Conservation (phyloP, 2,797 vertebrate species). For the Sciurus carolinensis region DNA sequence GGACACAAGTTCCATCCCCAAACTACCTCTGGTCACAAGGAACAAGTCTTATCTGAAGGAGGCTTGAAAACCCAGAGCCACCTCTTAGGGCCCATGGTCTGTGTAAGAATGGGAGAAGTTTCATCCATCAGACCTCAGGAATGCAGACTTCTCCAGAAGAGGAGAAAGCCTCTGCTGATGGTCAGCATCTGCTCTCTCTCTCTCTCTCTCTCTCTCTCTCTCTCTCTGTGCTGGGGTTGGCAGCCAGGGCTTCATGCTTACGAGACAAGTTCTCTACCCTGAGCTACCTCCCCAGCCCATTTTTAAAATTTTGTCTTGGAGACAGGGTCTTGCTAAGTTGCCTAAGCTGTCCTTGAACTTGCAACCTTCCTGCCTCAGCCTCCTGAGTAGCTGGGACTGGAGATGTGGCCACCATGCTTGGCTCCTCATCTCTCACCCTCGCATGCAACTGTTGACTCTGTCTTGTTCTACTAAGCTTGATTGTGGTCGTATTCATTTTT, state of each 20-base stretch:
- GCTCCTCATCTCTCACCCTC: background rate
- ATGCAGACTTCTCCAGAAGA: background rate
- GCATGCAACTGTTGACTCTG: background rate
- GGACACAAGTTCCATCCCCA: background rate
- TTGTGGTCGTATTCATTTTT: background rate
- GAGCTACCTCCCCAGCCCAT: no score
- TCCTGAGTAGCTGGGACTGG: no score
- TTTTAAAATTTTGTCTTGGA: background rate
- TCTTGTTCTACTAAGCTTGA: background rate
- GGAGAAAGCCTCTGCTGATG: background rate
- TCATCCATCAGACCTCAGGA: background rate
- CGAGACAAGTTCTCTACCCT: no score
- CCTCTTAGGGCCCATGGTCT: background rate
- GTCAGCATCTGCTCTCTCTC: background rate
- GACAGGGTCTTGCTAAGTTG: background rate
- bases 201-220: background rate
- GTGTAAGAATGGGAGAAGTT: conserved; percentile 3
- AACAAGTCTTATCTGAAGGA: conserved; percentile 26
- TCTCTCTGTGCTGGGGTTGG: background rate
- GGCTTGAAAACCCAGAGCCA: conserved; percentile 41
- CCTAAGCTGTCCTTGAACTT: background rate
- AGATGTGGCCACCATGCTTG: no score
- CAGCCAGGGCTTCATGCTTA: background rate
- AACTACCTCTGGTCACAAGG: background rate
- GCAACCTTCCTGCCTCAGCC: no score